Conservation (phyloP, 2,797 vertebrate genomes). For the Calcarius lapponicus region DNA sequence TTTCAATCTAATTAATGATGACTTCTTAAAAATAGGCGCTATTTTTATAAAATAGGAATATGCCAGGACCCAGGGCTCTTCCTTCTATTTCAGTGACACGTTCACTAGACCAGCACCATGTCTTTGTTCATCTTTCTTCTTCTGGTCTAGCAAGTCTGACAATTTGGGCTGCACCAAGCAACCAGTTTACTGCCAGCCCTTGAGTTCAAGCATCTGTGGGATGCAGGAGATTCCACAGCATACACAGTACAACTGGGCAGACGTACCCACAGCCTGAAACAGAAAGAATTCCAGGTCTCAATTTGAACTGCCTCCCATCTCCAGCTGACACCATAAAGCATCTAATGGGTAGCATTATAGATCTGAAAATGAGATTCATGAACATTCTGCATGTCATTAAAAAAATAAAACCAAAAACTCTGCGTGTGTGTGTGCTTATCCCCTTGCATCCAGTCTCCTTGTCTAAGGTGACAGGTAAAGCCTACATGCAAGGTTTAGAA, state of each 20-base stretch:
- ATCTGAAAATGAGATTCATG: not conserved
- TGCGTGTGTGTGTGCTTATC: not conserved
- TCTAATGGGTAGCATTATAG: not conserved
- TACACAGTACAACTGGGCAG: not conserved
- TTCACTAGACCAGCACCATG: not conserved
- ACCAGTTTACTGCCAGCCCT: not conserved
- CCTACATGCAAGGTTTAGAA: not conserved
- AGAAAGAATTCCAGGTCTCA: not conserved
- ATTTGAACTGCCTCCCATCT: not conserved
- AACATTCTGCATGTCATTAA: not conserved
- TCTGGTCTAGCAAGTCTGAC: not conserved
- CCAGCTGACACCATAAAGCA: not conserved
- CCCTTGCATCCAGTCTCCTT: not conserved
- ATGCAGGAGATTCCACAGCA: not conserved
- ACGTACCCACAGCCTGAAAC: not conserved
- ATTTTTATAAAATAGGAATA: too few species aligned
- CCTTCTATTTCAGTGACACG: fast-evolving
- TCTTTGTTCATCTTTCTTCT: not conserved
- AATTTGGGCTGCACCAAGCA: not conserved
- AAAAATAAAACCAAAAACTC: not conserved
- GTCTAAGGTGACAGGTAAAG: not conserved
- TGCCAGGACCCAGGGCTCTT: not conserved
- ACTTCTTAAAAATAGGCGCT: not conserved
- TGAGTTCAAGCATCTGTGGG: not conserved
- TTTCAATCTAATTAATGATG: not conserved